These are phyloP conservation scores for Pharmacophagus antenor DNA, from an alignment of 2,888 invertebrate species.

Conservation along the genomic window DNA sequence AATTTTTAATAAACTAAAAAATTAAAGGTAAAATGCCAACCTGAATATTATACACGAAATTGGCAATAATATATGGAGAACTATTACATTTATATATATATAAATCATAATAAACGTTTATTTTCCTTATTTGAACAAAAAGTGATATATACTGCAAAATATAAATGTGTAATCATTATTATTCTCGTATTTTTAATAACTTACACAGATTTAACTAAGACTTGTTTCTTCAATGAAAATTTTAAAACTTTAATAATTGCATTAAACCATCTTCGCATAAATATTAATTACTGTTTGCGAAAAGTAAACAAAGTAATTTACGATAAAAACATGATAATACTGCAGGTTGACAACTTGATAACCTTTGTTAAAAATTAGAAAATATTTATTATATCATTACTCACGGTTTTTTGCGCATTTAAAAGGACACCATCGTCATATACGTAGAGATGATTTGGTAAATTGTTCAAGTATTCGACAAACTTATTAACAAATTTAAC, in stretches of 20 bases:
- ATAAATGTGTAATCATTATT: background rate
- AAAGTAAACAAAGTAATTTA: constrained; percentile 1
- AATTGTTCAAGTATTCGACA: constrained; percentile 70
- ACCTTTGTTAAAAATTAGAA: constrained; percentile 35
- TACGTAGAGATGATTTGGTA: constrained; percentile 63
- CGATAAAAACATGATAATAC: constrained; percentile 14
- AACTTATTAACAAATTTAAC: constrained; percentile 60
- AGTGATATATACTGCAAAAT: background rate
- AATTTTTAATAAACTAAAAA: no score
- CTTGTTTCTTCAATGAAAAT: no score
- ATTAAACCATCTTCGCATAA: background rate
- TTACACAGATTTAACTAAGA: background rate
- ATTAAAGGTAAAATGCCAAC: no score
- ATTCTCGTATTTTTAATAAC: background rate
- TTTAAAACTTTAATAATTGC: background rate
- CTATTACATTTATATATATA: background rate
- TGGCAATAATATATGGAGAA: background rate
- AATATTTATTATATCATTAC: constrained; percentile 37
- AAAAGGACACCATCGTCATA: constrained; percentile 69
- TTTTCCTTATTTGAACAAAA: background rate
- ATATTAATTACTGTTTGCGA: background rate
- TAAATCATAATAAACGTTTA: background rate
- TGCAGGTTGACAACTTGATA: constrained; percentile 35
- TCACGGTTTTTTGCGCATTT: constrained; percentile 71
- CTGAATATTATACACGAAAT: no score